A percentile compares a stretch with the other conserved stretches of the same genome.
Conservation (phyloP, 2,113 vertebrate species). For the Varanus komodoensis region DNA sequence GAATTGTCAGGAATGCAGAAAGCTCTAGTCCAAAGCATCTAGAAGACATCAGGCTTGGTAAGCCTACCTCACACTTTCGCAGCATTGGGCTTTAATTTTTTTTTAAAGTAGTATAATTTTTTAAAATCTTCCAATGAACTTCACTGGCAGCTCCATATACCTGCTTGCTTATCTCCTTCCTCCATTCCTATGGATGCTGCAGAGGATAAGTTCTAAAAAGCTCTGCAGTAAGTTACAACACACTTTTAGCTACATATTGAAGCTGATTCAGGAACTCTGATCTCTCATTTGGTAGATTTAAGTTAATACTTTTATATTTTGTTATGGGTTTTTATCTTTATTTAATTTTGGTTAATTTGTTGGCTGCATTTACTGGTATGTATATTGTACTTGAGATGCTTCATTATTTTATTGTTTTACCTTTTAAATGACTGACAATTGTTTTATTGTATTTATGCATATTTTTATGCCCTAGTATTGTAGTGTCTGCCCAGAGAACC, state of each 20-base stretch:
- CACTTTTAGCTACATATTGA: too few species aligned
- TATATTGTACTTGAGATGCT: too few species aligned
- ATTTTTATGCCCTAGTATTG: too few species aligned
- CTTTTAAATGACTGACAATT: too few species aligned
- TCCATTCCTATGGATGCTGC: background rate
- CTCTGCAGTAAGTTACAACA: background rate
- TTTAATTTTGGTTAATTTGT: too few species aligned
- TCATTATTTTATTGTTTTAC: too few species aligned
- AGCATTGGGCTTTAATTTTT: background rate
- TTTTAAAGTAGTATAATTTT: background rate
- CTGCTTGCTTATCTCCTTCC: background rate
- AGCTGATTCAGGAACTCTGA: background rate
- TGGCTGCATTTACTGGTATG: too few species aligned
- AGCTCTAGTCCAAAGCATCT: background rate
- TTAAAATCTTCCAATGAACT: background rate
- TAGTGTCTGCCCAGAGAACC: too few species aligned
- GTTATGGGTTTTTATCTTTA: too few species aligned
- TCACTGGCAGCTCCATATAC: background rate
- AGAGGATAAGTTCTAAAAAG: background rate
- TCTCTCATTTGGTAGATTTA: background rate
- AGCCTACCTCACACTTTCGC: background rate
- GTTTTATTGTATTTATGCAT: too few species aligned
- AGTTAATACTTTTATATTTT: too few species aligned
- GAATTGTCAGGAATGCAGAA: too few species aligned
- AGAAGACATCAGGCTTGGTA: background rate